These are phyloP conservation scores for Caenorhabditis elegans DNA, from an alignment of 1,140 invertebrate genomes.

Conservation along the genomic window WBcel235 BX284606.5:8438501-8439000, in stretches of 20 bases:
- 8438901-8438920: neutral
- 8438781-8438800: neutral
- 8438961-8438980: neutral
- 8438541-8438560: too few relatives aligned
- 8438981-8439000: conserved; percentile 5
- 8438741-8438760: neutral
- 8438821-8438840: neutral
- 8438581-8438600: neutral
- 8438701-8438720: conserved; percentile 20
- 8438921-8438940: neutral
- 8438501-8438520: too few relatives aligned
- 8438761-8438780: neutral
- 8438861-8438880: neutral
- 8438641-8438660: conserved; percentile 2
- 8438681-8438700: neutral
- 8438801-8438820: neutral
- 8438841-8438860: neutral
- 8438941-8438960: conserved; percentile 19
- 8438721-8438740: neutral
- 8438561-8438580: too few relatives aligned
- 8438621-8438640: neutral
- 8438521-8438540: too few relatives aligned
- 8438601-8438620: neutral
- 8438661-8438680: neutral
- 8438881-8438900: neutral